phyloP scores from a whole-genome alignment of 2,113 vertebrate species.

The Mugil cephalus region DNA sequence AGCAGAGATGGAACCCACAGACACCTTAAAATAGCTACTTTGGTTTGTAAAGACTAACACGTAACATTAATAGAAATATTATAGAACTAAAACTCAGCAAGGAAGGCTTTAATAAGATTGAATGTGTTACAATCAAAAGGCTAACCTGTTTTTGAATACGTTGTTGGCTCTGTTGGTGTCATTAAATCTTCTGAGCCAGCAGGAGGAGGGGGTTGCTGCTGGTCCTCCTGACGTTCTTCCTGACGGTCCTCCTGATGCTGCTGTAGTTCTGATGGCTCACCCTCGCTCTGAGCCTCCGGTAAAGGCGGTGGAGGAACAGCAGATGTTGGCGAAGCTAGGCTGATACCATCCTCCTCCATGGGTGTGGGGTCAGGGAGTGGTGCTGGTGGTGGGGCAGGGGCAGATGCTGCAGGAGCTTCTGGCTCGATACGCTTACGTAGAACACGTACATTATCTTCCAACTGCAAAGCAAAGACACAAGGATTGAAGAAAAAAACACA shows the following conservation, averaged over 20 bases:
- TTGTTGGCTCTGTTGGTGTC: conserved; percentile 43
- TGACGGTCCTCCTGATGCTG: conserved; percentile 50
- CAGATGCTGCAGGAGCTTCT: conserved; percentile 47
- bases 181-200: conserved; percentile 74
- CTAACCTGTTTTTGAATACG: conserved; percentile 71
- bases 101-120: background rate
- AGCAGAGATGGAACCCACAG: too few relatives aligned
- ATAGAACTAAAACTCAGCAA: background rate
- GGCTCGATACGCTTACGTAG: conserved; percentile 86
- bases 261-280: conserved; percentile 60
- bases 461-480: conserved; percentile 73
- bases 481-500: background rate
- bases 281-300: conserved; percentile 72
- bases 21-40: background rate
- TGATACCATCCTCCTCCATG: conserved; percentile 63
- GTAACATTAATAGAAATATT: background rate
- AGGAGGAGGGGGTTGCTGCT: conserved; percentile 63
- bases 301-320: conserved; percentile 69
- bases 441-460: conserved; percentile 89
- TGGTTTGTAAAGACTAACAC: background rate
- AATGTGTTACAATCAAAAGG: background rate
- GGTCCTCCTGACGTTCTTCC: conserved; percentile 48
- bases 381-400: conserved; percentile 27
- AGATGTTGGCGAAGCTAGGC: conserved; percentile 56
- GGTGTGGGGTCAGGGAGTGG: conserved; percentile 65